These are phyloP conservation scores for Axinella damicornis DNA, from an alignment of 37 sponge, comb jelly and placozoan species.

Conservation along the genomic window DNA sequence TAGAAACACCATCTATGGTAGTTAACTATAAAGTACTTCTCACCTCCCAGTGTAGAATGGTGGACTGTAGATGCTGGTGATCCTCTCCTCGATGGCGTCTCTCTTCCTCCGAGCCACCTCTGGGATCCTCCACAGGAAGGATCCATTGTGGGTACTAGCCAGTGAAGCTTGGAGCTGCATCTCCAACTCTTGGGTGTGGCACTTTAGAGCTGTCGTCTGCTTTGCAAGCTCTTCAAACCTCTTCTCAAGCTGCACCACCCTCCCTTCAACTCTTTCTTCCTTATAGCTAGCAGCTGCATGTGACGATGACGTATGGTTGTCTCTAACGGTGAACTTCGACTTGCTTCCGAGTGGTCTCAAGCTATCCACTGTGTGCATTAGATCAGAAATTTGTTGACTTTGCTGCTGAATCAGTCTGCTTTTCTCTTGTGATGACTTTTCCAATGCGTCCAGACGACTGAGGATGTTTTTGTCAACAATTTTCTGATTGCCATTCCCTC, in stretches of 20 bases:
- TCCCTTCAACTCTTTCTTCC: neutral
- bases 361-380: neutral
- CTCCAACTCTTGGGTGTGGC: slow-evolving; percentile 25
- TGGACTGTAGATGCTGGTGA: slow-evolving; percentile 74
- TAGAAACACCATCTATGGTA: too few relatives aligned
- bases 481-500: too few relatives aligned
- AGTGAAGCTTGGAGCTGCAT: slow-evolving; percentile 49
- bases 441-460: neutral
- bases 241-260: slow-evolving; percentile 8
- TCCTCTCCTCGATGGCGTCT: slow-evolving; percentile 64
- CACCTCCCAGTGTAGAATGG: slow-evolving; percentile 71
- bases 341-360: neutral
- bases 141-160: slow-evolving; percentile 47
- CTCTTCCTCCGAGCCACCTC: slow-evolving; percentile 65
- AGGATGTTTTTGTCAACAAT: neutral
- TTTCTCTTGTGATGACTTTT: neutral
- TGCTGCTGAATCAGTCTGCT: neutral
- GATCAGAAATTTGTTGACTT: neutral
- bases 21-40: too few relatives aligned
- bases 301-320: neutral
- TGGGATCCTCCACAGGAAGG: slow-evolving; percentile 71
- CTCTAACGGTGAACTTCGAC: too few relatives aligned
- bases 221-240: neutral
- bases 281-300: neutral
- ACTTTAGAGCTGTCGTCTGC: neutral